Conservation (phyloP, 2,113 vertebrate genomes). For the Sialia sialis region DNA sequence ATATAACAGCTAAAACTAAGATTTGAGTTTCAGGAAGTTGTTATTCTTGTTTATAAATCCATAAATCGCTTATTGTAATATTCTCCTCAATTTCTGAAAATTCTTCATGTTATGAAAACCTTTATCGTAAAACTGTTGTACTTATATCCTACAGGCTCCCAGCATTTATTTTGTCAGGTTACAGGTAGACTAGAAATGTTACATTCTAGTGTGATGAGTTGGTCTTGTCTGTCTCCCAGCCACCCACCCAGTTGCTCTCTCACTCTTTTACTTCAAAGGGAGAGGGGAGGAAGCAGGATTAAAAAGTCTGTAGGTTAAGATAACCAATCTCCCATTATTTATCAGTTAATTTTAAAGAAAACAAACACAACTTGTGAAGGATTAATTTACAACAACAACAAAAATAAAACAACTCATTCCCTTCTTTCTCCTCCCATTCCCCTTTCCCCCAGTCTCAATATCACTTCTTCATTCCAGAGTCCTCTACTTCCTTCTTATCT, state of each 20-base stretch:
- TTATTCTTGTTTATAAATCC: background rate
- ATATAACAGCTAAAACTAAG: background rate
- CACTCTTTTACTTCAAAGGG: background rate
- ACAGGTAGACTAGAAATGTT: background rate
- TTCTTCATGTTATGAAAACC: background rate
- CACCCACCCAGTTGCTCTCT: background rate
- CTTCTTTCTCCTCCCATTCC: background rate
- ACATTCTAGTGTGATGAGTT: background rate
- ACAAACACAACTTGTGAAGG: background rate
- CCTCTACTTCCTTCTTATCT: background rate
- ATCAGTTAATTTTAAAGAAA: fast-evolving
- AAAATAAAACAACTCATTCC: background rate
- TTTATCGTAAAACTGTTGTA: background rate
- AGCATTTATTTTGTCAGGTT: background rate
- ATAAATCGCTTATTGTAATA: background rate
- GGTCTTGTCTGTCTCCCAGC: background rate
- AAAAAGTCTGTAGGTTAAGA: background rate
- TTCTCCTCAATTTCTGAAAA: background rate
- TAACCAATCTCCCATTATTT: background rate
- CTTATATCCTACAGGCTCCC: background rate
- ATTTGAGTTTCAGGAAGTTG: background rate
- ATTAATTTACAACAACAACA: background rate
- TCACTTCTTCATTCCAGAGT: background rate
- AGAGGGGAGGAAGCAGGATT: background rate
- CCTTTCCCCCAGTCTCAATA: background rate